These are phyloP conservation scores for Neuroterus valhalla DNA, from an alignment of 1,140 invertebrate genomes.

Conservation along the genomic window DNA sequence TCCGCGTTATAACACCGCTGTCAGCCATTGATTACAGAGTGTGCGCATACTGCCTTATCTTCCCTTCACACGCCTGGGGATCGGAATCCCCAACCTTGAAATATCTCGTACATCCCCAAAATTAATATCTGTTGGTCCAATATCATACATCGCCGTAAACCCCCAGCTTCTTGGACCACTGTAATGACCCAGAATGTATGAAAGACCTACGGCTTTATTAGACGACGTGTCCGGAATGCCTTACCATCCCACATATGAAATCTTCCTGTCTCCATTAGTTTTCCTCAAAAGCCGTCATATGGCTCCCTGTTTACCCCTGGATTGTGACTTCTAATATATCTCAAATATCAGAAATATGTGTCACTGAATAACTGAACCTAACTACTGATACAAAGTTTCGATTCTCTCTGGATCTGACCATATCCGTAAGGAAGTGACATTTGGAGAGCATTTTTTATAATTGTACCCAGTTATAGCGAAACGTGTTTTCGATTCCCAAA, in stretches of 20 bases:
- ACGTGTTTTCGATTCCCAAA: constrained; percentile 3
- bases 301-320: no score
- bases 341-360: no score
- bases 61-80: constrained; percentile 68
- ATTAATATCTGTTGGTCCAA: constrained; percentile 73
- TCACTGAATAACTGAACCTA: no score
- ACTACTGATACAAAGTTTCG: no score
- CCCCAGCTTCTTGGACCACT: constrained; percentile 44
- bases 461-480: neutral
- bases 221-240: constrained; percentile 45
- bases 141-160: constrained; percentile 63
- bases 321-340: no score
- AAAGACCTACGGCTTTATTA: constrained; percentile 58
- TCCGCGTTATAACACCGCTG: constrained; percentile 51
- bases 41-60: constrained; percentile 70
- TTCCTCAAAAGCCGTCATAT: neutral
- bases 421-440: constrained; percentile 44
- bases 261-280: constrained; percentile 21
- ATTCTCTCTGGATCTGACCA: no score
- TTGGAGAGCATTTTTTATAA: constrained; percentile 47
- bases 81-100: constrained; percentile 66
- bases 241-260: constrained; percentile 5
- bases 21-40: constrained; percentile 67
- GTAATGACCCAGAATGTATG: constrained; percentile 36
- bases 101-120: constrained; percentile 71